These are phyloP conservation scores for Gambusia yucatana DNA, from an alignment of 2,797 vertebrate species.

Conservation along the genomic window DNA sequence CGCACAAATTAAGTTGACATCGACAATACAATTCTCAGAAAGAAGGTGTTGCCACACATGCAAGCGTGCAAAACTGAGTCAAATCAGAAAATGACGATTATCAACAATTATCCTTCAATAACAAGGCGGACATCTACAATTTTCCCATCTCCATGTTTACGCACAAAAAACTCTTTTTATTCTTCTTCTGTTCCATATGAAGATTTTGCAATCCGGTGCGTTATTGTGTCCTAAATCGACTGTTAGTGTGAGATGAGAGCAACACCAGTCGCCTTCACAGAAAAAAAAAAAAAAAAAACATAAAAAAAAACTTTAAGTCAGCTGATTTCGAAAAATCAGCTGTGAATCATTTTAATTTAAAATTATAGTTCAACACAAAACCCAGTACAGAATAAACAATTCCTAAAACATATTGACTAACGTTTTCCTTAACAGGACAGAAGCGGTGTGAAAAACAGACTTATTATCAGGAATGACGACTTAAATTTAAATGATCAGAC, in stretches of 20 bases:
- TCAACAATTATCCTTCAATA: neutral
- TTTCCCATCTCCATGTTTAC: no score
- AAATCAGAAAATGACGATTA: neutral
- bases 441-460: neutral
- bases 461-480: neutral
- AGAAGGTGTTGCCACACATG: neutral
- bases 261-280: neutral
- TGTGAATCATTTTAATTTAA: neutral
- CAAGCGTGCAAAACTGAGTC: neutral
- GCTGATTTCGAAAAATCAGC: neutral
- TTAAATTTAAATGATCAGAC: neutral
- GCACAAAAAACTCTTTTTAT: neutral
- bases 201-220: neutral
- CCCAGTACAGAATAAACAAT: neutral
- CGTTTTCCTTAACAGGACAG: neutral
- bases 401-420: neutral
- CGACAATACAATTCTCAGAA: neutral
- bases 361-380: neutral
- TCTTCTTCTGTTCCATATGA: neutral
- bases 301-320: neutral
- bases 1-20: neutral
- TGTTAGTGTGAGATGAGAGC: neutral
- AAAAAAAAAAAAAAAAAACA: neutral
- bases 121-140: neutral
- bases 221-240: neutral